phyloP scores from a whole-genome alignment of 1,140 invertebrate species.

The Charaxes varanes region DNA sequence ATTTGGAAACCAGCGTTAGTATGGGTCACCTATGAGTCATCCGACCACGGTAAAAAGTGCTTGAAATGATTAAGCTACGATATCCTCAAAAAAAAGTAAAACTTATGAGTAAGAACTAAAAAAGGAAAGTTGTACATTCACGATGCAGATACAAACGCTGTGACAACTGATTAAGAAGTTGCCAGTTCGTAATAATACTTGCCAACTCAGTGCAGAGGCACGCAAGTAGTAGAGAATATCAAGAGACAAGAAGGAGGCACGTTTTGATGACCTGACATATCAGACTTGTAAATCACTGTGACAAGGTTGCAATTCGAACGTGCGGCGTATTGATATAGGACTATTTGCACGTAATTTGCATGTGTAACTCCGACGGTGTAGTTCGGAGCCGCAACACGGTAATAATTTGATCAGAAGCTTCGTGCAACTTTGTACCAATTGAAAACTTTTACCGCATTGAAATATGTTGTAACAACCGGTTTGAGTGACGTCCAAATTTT shows the following conservation, averaged over 20 bases:
- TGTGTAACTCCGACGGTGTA: constrained; percentile 40
- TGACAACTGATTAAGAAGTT: constrained; percentile 65
- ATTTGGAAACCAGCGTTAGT: too few relatives aligned
- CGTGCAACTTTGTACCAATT: constrained; percentile 64
- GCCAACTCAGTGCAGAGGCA: constrained; percentile 40
- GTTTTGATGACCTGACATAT: constrained; percentile 7
- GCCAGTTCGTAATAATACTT: constrained; percentile 55
- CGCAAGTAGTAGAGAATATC: constrained; percentile 28
- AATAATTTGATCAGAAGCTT: constrained; percentile 69
- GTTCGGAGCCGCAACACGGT: constrained; percentile 53
- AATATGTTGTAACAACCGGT: constrained; percentile 54
- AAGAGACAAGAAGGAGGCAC: constrained; percentile 26
- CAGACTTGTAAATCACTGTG: constrained; percentile 10
- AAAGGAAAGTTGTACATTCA: too few relatives aligned
- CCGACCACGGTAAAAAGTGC: too few relatives aligned
- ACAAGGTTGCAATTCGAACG: constrained; percentile 26
- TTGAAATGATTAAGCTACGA: too few relatives aligned
- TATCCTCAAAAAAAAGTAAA: too few relatives aligned
- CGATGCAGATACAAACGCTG: constrained; percentile 53
- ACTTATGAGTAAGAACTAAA: too few relatives aligned
- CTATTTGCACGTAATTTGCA: constrained; percentile 30
- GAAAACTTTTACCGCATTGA: constrained; percentile 60
- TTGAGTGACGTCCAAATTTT: constrained; percentile 38
- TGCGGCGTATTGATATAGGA: constrained; percentile 24
- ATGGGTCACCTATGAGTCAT: too few relatives aligned